phyloP scores from a whole-genome alignment of 2,797 vertebrate species.

The Crocodylus rhombifer region DNA sequence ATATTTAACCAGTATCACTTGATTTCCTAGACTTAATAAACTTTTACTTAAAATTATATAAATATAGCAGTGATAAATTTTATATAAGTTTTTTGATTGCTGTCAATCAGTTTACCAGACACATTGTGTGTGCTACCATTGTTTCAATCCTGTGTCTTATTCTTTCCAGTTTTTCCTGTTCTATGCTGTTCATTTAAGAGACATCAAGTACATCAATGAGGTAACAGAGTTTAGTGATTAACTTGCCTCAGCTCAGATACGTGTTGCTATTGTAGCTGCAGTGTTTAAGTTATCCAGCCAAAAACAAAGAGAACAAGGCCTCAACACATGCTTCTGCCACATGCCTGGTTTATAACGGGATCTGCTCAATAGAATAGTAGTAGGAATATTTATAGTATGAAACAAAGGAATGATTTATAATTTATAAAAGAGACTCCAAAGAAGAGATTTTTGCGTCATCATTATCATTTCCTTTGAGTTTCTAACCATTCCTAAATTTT shows the following conservation, averaged over 20 bases:
- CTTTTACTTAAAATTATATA: neutral
- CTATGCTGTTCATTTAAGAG: neutral
- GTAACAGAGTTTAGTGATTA: neutral
- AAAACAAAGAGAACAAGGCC: neutral
- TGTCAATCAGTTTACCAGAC: rapidly evolving
- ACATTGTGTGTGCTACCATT: neutral
- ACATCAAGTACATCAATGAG: neutral
- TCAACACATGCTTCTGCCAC: neutral
- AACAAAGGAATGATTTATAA: neutral
- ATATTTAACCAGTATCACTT: neutral
- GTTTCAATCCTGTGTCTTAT: neutral
- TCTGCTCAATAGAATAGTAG: neutral
- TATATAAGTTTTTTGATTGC: neutral
- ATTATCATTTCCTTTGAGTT: neutral
- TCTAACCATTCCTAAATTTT: neutral
- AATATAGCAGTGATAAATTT: neutral
- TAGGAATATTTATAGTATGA: neutral
- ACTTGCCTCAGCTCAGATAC: neutral
- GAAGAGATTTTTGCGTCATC: neutral
- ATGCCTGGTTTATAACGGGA: neutral
- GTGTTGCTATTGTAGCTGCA: neutral
- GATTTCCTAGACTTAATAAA: neutral
- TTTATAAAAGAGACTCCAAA: neutral
- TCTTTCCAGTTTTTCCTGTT: neutral
- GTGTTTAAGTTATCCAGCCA: neutral